phyloP scores from a whole-genome alignment of 1,140 invertebrate species.

The Yoshiicerus persimilis region DNA sequence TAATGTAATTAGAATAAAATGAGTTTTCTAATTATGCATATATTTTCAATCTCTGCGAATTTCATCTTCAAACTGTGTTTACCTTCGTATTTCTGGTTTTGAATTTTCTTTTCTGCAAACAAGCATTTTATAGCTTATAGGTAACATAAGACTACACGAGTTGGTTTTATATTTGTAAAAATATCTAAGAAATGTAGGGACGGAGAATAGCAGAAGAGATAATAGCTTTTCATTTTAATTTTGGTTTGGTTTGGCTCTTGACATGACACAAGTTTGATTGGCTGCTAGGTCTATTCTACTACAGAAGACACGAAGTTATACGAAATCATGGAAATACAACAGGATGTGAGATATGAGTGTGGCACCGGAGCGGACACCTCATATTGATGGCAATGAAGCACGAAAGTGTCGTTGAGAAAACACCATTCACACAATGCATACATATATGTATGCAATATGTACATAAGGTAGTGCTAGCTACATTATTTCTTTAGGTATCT shows the following conservation, averaged over 20 bases:
- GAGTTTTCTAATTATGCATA: too few species aligned
- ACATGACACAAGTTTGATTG: constrained; percentile 28
- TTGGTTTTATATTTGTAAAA: not conserved
- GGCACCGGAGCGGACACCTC: constrained; percentile 23
- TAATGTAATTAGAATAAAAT: too few species aligned
- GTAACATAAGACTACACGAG: too few species aligned
- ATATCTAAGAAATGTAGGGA: not conserved
- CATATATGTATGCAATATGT: not conserved
- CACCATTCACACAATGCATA: constrained; percentile 31
- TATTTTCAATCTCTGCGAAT: too few species aligned
- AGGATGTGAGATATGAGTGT: constrained; percentile 37
- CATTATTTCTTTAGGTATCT: not conserved
- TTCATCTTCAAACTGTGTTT: too few species aligned
- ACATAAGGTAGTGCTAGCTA: not conserved
- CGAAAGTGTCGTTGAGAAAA: constrained; percentile 46
- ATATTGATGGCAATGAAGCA: constrained; percentile 46
- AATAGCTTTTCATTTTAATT: constrained; percentile 28
- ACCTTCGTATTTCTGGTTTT: too few species aligned
- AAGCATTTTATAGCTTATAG: too few species aligned
- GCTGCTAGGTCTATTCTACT: not conserved
- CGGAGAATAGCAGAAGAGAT: not conserved
- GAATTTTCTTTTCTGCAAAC: too few species aligned
- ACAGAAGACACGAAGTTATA: not conserved
- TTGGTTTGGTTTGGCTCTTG: not conserved
- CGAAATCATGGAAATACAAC: constrained; percentile 28